Conservation (phyloP, 2,113 vertebrate genomes). For the Dipodomys ordii region DNA sequence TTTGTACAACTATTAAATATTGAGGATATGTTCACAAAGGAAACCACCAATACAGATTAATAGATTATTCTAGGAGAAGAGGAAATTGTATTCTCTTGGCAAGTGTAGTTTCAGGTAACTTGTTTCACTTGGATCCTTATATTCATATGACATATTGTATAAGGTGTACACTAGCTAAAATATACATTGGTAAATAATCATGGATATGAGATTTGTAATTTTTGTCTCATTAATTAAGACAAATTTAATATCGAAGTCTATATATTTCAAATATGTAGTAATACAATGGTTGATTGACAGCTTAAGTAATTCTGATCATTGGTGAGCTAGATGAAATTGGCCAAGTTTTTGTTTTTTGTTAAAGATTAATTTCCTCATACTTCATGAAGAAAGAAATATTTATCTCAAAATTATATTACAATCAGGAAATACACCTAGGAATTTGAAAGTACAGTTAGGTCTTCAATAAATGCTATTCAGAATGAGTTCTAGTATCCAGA, state of each 20-base stretch:
- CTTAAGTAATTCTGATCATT: background rate
- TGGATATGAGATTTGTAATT: background rate
- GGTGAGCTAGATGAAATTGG: background rate
- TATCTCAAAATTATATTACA: background rate
- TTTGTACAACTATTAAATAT: background rate
- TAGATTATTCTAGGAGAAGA: background rate
- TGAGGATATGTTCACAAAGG: background rate
- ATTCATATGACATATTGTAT: background rate
- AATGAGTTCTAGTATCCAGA: too few relatives aligned
- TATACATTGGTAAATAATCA: conserved; percentile 1
- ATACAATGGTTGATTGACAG: too few relatives aligned
- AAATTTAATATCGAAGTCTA: too few relatives aligned
- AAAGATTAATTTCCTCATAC: background rate
- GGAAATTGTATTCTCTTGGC: background rate
- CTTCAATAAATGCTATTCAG: too few relatives aligned
- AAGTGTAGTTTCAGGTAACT: background rate
- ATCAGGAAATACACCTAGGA: background rate
- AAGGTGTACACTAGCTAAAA: background rate
- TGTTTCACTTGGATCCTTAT: background rate
- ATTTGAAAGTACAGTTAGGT: too few relatives aligned
- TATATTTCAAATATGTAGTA: too few relatives aligned
- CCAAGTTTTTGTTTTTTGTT: background rate
- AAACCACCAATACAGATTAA: background rate
- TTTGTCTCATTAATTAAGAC: too few relatives aligned
- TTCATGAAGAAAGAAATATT: background rate